phyloP scores from a whole-genome alignment of 2,113 vertebrate genomes.

The Takifugu flavidus region DNA sequence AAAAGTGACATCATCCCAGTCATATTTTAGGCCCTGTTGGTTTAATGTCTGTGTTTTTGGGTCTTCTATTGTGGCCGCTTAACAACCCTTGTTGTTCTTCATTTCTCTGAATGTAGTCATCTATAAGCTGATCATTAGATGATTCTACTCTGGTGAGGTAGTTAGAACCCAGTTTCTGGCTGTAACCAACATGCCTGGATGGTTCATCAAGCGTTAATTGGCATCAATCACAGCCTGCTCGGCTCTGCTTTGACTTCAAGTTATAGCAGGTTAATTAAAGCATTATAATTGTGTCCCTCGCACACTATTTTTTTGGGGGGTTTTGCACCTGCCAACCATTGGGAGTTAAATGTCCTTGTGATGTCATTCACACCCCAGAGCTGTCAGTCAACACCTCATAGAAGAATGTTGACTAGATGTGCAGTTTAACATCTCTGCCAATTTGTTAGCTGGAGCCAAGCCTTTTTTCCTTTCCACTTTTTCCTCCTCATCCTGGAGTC shows the following conservation, averaged over 20 bases:
- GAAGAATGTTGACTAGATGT: slow-evolving; percentile 33
- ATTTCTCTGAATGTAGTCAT: too few species aligned
- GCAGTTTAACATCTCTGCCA: slow-evolving; percentile 9
- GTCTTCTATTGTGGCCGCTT: too few species aligned
- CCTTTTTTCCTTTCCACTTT: not conserved
- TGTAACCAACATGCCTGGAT: not conserved
- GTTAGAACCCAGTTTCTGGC: not conserved
- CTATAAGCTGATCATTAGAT: too few species aligned
- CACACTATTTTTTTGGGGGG: slow-evolving; percentile 14
- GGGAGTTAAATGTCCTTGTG: slow-evolving; percentile 21
- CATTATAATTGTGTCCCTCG: slow-evolving; percentile 5
- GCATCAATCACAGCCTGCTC: not conserved
- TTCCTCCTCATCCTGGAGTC: not conserved
- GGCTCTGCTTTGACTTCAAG: not conserved
- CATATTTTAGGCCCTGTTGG: not conserved
- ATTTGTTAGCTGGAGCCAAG: slow-evolving; percentile 15
- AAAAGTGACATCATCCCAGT: not conserved
- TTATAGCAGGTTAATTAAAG: not conserved
- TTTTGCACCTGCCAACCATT: slow-evolving; percentile 24
- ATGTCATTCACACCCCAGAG: slow-evolving; percentile 41
- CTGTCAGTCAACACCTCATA: slow-evolving; percentile 29
- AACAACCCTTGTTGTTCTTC: too few species aligned
- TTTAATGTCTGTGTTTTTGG: too few species aligned
- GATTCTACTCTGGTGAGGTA: too few species aligned
- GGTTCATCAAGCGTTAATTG: not conserved